Evolutionary conservation across 2,797 vertebrate genomes (phyloP), one percentile per base, ranked within the genome.

Genomic region (Euphonia xanthogaster): DNA sequence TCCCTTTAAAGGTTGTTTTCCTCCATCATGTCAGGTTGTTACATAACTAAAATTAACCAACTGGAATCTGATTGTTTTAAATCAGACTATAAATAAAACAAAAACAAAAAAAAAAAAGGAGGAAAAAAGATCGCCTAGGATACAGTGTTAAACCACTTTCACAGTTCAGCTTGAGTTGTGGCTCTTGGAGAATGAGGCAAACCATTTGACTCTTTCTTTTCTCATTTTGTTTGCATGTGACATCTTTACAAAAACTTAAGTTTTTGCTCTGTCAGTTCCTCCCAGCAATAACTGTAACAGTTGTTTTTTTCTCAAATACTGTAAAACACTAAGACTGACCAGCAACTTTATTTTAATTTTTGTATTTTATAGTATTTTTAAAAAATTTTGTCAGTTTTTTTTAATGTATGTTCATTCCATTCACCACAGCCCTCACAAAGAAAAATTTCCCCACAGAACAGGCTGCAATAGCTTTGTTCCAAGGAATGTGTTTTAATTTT

Each of bases 111-210:
- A 65, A 50, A 86, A 92, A 86, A 92, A 96, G 96, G 97, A 98
- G 98, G 98, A 98, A 98, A 98, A 98, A 98, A 98, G 98, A 98
- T 99, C 98, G 97, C 98, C 98, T 99, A 99, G 98, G 99, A 99
- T 99, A 99, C 99, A 99, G 99, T 99, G 99, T 99, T 99, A 99
- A 99, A 99, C 99, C 99, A 99, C 99, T 99, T 99, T 99, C 99
- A 99, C 99, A 99, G 99, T 99, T 99, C 99, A 99, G 98, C 99
- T 99, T 98, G 99, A 99, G 99, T 99, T 98, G 98, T 99, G 99
- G 99, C 98, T 99, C 98, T 98, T 98, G 98, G 98, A 99, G 98
- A 99, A 99, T 99, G 99, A 99, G 99, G 99, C 98, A 98, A 98
- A 98, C 98, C 97, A 97, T 98, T 98, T 98, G 98, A 99, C 98